A percentile compares a stretch with the other conserved stretches of the same genome.
phyloP scores from a whole-genome alignment of 1,140 invertebrate genomes.

The Cotesia chilonis region DNA sequence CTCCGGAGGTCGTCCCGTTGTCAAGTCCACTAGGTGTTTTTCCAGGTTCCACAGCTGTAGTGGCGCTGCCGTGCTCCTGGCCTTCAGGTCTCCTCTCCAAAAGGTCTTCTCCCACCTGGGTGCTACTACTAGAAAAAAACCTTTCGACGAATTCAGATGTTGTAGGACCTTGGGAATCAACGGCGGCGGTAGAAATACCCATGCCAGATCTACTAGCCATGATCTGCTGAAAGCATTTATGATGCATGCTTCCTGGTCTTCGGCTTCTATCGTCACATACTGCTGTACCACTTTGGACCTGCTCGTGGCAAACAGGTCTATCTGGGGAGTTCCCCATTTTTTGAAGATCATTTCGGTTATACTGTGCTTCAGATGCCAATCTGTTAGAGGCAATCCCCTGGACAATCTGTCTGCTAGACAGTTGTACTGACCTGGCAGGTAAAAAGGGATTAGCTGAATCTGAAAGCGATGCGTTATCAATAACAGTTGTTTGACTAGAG shows the following conservation, averaged over 20 bases:
- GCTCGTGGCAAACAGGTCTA: slow-evolving; percentile 39
- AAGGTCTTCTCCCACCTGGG: slow-evolving; percentile 53
- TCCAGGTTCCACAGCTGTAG: slow-evolving; percentile 3
- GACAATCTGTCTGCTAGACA: slow-evolving; percentile 43
- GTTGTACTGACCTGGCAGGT: slow-evolving; percentile 43
- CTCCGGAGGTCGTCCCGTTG: slow-evolving; percentile 27
- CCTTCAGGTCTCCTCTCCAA: slow-evolving; percentile 50
- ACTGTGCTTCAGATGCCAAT: slow-evolving; percentile 37
- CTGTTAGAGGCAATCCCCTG: slow-evolving; percentile 29
- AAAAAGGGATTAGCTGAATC: slow-evolving; percentile 36
- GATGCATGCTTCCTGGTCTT: slow-evolving; percentile 22
- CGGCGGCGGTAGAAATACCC: slow-evolving; percentile 37
- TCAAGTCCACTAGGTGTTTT: slow-evolving; percentile 36
- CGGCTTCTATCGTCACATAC: slow-evolving; percentile 33
- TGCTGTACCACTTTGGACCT: slow-evolving; percentile 32
- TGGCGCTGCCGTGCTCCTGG: slow-evolving; percentile 10
- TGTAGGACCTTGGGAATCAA: slow-evolving; percentile 45
- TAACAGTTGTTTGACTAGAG: slow-evolving; percentile 33
- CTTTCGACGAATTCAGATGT: slow-evolving; percentile 41
- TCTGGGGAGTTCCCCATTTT: slow-evolving; percentile 34
- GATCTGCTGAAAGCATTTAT: slow-evolving; percentile 25
- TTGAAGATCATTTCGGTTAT: slow-evolving; percentile 33
- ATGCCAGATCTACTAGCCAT: slow-evolving; percentile 25
- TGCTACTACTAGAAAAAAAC: slow-evolving; percentile 42
- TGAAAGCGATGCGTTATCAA: slow-evolving; percentile 21